These are phyloP conservation scores for Coreoperca whiteheadi DNA, from an alignment of 2,113 vertebrate genomes.

Conservation along the genomic window DNA sequence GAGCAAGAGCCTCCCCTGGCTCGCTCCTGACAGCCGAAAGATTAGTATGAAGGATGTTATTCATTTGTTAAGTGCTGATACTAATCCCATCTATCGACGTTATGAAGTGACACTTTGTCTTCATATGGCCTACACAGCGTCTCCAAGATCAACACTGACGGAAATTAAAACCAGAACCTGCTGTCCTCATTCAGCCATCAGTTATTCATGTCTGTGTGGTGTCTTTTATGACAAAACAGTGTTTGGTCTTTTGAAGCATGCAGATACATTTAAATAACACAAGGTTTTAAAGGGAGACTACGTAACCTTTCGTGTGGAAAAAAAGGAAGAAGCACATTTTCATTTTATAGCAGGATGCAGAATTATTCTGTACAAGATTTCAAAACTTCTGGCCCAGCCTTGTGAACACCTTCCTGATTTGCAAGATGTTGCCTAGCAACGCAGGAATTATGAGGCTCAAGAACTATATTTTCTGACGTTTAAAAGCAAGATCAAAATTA, in stretches of 20 bases:
- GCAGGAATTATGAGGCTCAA: neutral
- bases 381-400: too few relatives aligned
- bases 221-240: neutral
- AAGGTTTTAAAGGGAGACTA: neutral
- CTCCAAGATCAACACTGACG: conserved; percentile 60
- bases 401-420: neutral
- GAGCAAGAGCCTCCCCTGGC: conserved; percentile 47
- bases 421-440: neutral
- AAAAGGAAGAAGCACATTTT: neutral
- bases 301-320: neutral
- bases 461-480: neutral
- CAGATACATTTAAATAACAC: neutral
- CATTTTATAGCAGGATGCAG: neutral
- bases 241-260: neutral
- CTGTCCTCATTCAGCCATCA: conserved; percentile 44
- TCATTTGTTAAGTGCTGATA: conserved; percentile 79
- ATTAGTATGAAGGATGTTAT: conserved; percentile 80
- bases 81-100: conserved; percentile 70
- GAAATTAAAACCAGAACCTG: conserved; percentile 70
- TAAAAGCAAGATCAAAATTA: neutral
- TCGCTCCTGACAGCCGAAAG: conserved; percentile 67
- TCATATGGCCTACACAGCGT: conserved; percentile 48
- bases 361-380: too few relatives aligned
- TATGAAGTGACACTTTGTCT: conserved; percentile 74
- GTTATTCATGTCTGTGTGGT: conserved; percentile 29